phyloP scores from a whole-genome alignment of 1,140 invertebrate genomes.

The Bombus pyrosoma region DNA sequence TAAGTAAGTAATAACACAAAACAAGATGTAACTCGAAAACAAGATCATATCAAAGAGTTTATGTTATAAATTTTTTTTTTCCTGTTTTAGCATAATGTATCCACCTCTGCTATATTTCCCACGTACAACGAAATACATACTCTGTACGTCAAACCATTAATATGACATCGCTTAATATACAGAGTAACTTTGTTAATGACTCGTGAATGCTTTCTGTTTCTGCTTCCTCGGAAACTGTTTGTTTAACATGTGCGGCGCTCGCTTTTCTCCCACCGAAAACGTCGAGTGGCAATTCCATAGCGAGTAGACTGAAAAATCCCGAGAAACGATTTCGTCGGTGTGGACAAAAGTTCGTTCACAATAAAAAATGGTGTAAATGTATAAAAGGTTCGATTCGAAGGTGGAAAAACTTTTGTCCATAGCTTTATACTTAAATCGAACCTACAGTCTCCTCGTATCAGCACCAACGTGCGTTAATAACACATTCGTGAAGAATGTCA shows the following conservation, averaged over 20 bases:
- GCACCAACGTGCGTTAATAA: slow-evolving; percentile 40
- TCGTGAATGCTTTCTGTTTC: slow-evolving; percentile 39
- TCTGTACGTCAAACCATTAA: slow-evolving; percentile 50
- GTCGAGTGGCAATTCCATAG: slow-evolving; percentile 47
- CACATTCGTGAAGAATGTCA: slow-evolving; percentile 27
- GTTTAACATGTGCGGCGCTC: slow-evolving; percentile 13
- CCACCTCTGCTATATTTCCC: neutral
- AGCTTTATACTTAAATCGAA: slow-evolving; percentile 30
- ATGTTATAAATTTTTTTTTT: neutral
- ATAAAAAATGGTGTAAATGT: slow-evolving; percentile 77
- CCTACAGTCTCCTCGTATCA: slow-evolving; percentile 28
- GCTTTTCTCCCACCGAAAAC: slow-evolving; percentile 10
- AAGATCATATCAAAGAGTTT: neutral
- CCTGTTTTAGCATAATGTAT: neutral
- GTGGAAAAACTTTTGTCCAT: slow-evolving; percentile 65
- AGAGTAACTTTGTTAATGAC: slow-evolving; percentile 16
- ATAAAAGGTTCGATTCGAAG: slow-evolving; percentile 71
- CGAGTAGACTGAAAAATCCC: slow-evolving; percentile 13
- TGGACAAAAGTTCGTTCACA: slow-evolving; percentile 68
- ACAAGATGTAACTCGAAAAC: neutral
- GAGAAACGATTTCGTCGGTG: slow-evolving; percentile 8
- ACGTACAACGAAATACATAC: neutral
- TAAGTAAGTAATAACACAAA: neutral
- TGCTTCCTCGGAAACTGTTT: neutral
- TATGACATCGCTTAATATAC: slow-evolving; percentile 33